Evolutionary conservation across 92 coral and sea anemone genomes (phyloP).

Genomic region (Parazoanthus atlanticus): DNA sequence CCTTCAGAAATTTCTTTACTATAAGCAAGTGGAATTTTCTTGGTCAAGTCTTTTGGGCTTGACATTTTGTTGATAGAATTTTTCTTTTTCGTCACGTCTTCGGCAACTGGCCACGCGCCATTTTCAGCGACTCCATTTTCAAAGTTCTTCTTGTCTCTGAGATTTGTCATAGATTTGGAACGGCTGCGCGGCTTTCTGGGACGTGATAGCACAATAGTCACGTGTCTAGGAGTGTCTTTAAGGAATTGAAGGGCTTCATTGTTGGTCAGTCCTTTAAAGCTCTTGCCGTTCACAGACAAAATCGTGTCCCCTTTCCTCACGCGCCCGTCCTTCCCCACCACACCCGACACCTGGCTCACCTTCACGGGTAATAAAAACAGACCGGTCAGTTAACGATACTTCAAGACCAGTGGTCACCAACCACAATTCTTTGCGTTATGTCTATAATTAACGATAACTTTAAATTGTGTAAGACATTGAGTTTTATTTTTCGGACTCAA

Average conservation of each 20-base stretch:
- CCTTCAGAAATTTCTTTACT: constrained; percentile 55
- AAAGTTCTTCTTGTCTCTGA: constrained; percentile 61
- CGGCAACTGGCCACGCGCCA: constrained; percentile 93
- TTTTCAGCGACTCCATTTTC: constrained; percentile 50
- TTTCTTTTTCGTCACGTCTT: constrained; percentile 66
- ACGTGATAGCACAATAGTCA: constrained; percentile 86
- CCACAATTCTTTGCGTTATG: no score
- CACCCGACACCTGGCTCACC: constrained; percentile 87
- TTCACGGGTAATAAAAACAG: constrained; percentile 9
- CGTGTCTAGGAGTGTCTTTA: constrained; percentile 74
- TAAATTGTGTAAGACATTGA: no score
- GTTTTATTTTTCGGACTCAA: no score
- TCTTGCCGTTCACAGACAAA: constrained; percentile 83
- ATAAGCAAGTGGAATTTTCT: constrained; percentile 67
- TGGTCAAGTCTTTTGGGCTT: constrained; percentile 50
- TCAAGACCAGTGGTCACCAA: no score
- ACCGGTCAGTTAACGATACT: neutral
- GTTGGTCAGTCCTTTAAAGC: constrained; percentile 77
- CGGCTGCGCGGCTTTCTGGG: constrained; percentile 59
- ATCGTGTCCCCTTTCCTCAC: constrained; percentile 87
- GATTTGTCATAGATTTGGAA: constrained; percentile 56
- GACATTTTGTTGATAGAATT: constrained; percentile 46
- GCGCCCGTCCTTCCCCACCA: constrained; percentile 86
- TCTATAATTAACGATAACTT: no score
- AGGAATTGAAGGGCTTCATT: constrained; percentile 69